phyloP scores from a whole-genome alignment of 1,140 invertebrate species.

The Eriocheir sinensis region DNA sequence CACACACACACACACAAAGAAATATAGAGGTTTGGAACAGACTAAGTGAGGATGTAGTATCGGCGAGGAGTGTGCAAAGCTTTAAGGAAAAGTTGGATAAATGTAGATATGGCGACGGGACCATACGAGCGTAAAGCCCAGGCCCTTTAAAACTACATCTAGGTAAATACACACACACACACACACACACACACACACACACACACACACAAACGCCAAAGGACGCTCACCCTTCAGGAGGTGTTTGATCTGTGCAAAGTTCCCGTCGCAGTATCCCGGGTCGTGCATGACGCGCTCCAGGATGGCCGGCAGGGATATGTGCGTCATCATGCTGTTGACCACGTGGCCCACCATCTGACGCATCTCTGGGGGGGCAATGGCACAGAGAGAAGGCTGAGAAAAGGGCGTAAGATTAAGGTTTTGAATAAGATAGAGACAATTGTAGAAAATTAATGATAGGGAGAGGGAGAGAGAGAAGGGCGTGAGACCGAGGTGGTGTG shows the following conservation, averaged over 20 bases:
- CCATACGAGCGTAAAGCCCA: too few species aligned
- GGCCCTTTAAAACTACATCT: too few species aligned
- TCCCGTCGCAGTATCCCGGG: conserved; percentile 83
- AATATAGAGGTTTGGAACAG: too few species aligned
- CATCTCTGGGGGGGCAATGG: conserved; percentile 77
- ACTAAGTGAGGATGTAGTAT: too few species aligned
- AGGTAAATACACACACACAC: neutral
- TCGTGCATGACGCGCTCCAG: conserved; percentile 84
- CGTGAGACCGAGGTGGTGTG: too few species aligned
- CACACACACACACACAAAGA: too few species aligned
- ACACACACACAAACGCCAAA: neutral
- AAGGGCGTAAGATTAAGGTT: neutral
- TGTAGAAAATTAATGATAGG: too few species aligned
- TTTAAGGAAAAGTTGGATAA: too few species aligned
- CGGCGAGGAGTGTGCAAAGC: too few species aligned
- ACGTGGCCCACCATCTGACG: conserved; percentile 84
- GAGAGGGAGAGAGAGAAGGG: too few species aligned
- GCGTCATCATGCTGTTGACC: conserved; percentile 85
- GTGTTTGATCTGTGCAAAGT: conserved; percentile 84
- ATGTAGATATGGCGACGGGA: too few species aligned
- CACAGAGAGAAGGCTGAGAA: neutral
- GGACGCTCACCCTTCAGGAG: conserved; percentile 73
- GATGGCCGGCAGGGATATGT: conserved; percentile 84
- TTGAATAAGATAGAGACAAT: too few species aligned
- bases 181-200: neutral